Percentiles rank a stretch among this genome's conserved stretches.
Conservation (phyloP, 2,888 invertebrate genomes). For the Dasypolia templi region DNA sequence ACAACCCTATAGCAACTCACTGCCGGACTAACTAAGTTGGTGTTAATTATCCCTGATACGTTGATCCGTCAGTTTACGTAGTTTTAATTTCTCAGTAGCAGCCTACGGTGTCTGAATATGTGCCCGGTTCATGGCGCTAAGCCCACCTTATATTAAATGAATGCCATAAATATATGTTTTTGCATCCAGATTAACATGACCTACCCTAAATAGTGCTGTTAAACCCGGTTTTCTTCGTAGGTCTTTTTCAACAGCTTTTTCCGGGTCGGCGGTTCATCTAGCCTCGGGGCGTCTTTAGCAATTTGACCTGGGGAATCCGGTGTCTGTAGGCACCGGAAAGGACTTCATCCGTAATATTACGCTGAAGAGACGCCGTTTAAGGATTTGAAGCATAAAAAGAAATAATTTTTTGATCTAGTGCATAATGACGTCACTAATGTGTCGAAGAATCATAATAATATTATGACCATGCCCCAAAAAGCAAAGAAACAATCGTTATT, state of each 20-base stretch:
- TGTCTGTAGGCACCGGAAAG: constrained; percentile 1
- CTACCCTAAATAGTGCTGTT: too few relatives aligned
- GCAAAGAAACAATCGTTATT: neutral
- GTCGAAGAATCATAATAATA: neutral
- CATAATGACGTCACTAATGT: neutral
- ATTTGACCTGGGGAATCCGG: constrained; percentile 16
- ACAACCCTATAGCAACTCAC: neutral
- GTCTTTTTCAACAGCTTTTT: neutral
- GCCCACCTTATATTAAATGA: neutral
- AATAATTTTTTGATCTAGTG: constrained; percentile 2
- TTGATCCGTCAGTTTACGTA: neutral
- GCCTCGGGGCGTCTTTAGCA: constrained; percentile 15
- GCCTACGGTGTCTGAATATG: neutral
- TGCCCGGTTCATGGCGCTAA: neutral
- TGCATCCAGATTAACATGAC: neutral
- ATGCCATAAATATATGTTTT: neutral
- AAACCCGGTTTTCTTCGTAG: neutral
- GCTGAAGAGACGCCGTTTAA: neutral
- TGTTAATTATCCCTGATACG: neutral
- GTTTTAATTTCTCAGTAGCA: neutral
- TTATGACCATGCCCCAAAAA: neutral
- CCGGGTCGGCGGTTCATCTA: neutral
- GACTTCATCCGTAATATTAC: neutral
- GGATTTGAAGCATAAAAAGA: neutral
- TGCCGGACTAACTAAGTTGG: neutral